A percentile compares a stretch with the other conserved stretches of the same genome.
These are phyloP conservation scores for Carabus problematicus DNA, from an alignment of 2,888 invertebrate species.

Conservation along the genomic window DNA sequence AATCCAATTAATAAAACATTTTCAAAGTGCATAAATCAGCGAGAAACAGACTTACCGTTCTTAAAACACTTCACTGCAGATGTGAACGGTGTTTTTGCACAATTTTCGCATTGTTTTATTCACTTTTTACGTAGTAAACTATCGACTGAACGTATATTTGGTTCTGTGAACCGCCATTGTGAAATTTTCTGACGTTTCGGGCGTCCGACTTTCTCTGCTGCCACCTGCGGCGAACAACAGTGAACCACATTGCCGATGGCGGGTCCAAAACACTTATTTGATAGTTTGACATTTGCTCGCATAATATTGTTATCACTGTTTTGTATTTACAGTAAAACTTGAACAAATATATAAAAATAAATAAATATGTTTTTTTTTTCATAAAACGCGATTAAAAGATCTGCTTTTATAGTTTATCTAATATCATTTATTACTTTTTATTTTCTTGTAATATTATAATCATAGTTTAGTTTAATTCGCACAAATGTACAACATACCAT, in stretches of 20 bases:
- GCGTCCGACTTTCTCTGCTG: slow-evolving; percentile 19
- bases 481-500: no score
- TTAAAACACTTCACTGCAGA: slow-evolving; percentile 2
- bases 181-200: slow-evolving; percentile 12
- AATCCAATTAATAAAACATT: neutral
- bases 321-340: no score
- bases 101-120: neutral
- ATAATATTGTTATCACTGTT: no score
- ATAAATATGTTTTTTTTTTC: no score
- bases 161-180: slow-evolving; percentile 1
- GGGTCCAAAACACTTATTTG: no score
- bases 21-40: neutral
- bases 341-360: no score
- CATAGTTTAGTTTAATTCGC: no score
- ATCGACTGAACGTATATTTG: neutral
- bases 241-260: neutral
- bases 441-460: no score
- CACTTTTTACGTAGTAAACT: slow-evolving; percentile 1
- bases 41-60: neutral
- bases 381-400: no score
- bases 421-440: no score
- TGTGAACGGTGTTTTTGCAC: neutral
- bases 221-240: neutral
- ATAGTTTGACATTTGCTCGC: no score
- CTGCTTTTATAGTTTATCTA: no score